Evolutionary conservation across 2,888 invertebrate genomes (phyloP).

Genomic region (Epirrhoe alternata): DNA sequence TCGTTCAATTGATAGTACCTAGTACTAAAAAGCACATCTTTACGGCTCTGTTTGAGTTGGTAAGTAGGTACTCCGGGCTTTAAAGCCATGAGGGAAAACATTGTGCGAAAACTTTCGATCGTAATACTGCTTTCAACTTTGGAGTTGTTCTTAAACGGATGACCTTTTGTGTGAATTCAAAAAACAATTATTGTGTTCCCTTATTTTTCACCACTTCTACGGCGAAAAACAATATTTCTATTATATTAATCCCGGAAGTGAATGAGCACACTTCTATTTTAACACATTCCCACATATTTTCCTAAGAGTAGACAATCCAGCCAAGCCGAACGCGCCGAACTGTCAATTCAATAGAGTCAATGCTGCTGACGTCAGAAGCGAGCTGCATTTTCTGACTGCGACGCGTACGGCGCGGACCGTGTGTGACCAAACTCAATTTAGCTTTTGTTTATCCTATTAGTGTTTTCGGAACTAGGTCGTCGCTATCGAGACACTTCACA

Average conservation of each 20-base stretch:
- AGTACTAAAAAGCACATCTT: not conserved
- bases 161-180: no score
- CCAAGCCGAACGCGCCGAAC: no score
- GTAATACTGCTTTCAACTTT: not conserved
- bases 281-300: not conserved
- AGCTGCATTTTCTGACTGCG: no score
- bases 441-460: constrained; percentile 5
- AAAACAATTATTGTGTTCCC: no score
- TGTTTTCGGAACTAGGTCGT: constrained; percentile 1
- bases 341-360: no score
- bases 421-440: no score
- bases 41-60: not conserved
- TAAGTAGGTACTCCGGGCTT: not conserved
- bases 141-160: not conserved
- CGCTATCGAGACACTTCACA: constrained; percentile 7
- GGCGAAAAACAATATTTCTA: not conserved
- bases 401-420: no score
- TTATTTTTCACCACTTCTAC: not conserved
- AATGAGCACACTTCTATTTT: not conserved
- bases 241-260: not conserved
- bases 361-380: no score
- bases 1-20: not conserved
- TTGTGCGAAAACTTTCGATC: not conserved
- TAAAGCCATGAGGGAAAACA: not conserved
- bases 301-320: no score